Conservation (phyloP, 2,888 invertebrate genomes). For the Catocala sponsa region DNA sequence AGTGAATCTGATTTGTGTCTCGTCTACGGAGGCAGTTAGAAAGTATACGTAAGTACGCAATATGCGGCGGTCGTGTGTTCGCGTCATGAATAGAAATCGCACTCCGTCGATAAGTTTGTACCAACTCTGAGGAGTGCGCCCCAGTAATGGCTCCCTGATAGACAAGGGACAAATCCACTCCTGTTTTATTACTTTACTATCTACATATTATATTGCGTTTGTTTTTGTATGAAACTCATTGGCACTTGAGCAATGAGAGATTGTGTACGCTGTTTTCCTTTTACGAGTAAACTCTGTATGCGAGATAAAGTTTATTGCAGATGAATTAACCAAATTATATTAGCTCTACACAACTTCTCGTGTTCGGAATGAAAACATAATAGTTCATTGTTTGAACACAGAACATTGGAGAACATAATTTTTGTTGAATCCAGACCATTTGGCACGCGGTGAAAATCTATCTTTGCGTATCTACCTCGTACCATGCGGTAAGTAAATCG, state of each 20-base stretch:
- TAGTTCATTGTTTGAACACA: neutral
- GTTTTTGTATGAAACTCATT: conserved; percentile 26
- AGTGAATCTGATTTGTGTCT: conserved; percentile 53
- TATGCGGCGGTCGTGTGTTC: conserved; percentile 55
- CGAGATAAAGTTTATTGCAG: conserved; percentile 18
- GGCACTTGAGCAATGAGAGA: conserved; percentile 26
- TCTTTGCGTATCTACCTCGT: conserved; percentile 26
- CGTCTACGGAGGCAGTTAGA: conserved; percentile 42
- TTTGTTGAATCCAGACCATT: conserved; percentile 2
- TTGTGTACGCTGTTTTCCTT: conserved; percentile 14
- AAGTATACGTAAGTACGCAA: conserved; percentile 53
- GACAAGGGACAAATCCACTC: conserved; percentile 64
- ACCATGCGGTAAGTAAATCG: conserved; percentile 30
- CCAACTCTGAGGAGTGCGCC: conserved; percentile 45
- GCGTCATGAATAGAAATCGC: conserved; percentile 83
- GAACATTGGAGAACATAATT: neutral
- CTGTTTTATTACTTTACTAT: conserved; percentile 65
- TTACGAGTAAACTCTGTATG: conserved; percentile 14
- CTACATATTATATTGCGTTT: conserved; percentile 58
- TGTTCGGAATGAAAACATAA: neutral
- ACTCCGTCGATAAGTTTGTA: conserved; percentile 73
- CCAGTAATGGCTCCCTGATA: conserved; percentile 60
- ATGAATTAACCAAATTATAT: conserved; percentile 12
- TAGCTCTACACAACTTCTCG: neutral
- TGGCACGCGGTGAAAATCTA: conserved; percentile 15